These are phyloP conservation scores for Pandemis cinnamomeana DNA, from an alignment of 2,888 invertebrate species.

Conservation along the genomic window DNA sequence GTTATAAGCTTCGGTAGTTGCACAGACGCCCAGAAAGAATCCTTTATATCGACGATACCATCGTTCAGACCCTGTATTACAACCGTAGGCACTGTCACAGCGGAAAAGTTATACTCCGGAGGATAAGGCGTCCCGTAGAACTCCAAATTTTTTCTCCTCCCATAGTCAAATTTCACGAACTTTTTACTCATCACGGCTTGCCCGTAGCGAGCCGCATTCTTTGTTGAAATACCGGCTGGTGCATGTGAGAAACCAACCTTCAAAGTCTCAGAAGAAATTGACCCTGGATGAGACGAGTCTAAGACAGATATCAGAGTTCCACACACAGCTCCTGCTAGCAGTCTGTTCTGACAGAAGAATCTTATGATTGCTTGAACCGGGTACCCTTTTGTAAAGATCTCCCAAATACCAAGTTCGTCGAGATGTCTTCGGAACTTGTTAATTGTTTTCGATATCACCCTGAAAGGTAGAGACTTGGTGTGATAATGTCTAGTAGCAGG, in stretches of 20 bases:
- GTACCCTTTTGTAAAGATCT: constrained; percentile 26
- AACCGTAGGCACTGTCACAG: constrained; percentile 26
- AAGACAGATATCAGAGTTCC: constrained; percentile 14
- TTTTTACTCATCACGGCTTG: constrained; percentile 21
- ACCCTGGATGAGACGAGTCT: constrained; percentile 27
- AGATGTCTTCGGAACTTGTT: constrained; percentile 11
- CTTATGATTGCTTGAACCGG: constrained; percentile 20
- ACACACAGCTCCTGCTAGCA: constrained; percentile 23
- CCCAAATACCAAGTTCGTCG: constrained; percentile 28
- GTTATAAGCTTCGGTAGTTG: not conserved
- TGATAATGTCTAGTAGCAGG: constrained; percentile 78
- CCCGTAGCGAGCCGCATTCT: constrained; percentile 21
- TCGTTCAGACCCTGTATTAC: constrained; percentile 46
- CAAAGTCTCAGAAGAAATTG: constrained; percentile 11
- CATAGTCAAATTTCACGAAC: constrained; percentile 30
- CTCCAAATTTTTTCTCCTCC: constrained; percentile 6
- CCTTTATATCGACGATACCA: constrained; percentile 45
- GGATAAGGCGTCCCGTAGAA: constrained; percentile 22
- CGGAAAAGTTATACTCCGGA: constrained; percentile 34
- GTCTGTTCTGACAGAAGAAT: constrained; percentile 4
- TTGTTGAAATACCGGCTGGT: constrained; percentile 29
- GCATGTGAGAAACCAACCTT: constrained; percentile 24
- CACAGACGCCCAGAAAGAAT: not conserved
- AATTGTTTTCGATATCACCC: constrained; percentile 13
- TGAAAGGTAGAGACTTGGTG: constrained; percentile 53